Conservation (phyloP, 2,113 vertebrate species). For the Dendrocopos noguchii region DNA sequence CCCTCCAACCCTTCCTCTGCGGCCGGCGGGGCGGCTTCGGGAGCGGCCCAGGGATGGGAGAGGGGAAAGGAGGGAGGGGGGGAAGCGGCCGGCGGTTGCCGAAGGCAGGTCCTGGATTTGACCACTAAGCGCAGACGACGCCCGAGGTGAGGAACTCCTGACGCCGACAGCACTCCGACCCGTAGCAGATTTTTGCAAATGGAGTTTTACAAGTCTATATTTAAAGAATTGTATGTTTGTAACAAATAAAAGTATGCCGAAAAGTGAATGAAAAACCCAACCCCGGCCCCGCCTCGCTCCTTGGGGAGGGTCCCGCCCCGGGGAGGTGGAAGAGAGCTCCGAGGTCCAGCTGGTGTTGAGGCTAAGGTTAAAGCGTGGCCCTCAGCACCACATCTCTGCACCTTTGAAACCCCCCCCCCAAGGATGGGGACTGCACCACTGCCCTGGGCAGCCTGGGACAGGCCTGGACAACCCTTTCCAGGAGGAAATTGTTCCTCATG, state of each 20-base stretch:
- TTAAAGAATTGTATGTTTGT: slow-evolving; percentile 89
- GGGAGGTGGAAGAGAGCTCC: too few relatives aligned
- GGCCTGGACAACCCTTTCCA: too few relatives aligned
- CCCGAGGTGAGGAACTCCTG: slow-evolving; percentile 55
- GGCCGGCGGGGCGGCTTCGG: slow-evolving; percentile 68
- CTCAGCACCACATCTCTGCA: too few relatives aligned
- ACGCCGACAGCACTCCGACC: slow-evolving; percentile 82
- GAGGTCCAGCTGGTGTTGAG: too few relatives aligned
- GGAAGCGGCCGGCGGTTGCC: slow-evolving; percentile 68
- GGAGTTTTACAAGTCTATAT: slow-evolving; percentile 89
- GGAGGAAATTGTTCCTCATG: too few relatives aligned
- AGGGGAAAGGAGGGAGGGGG: not conserved
- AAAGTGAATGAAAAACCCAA: slow-evolving; percentile 77
- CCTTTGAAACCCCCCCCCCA: too few relatives aligned
- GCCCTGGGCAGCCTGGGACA: too few relatives aligned
- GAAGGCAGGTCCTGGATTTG: slow-evolving; percentile 78
- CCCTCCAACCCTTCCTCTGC: slow-evolving; percentile 20
- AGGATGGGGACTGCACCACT: too few relatives aligned
- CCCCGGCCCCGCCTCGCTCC: not conserved
- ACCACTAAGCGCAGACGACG: slow-evolving; percentile 76
- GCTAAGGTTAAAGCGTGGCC: too few relatives aligned
- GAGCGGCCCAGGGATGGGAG: slow-evolving; percentile 19
- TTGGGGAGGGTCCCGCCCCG: not conserved
- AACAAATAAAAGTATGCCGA: slow-evolving; percentile 88
- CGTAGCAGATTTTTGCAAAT: slow-evolving; percentile 86